These are phyloP conservation scores for Catostomus latipinnis DNA, from an alignment of 2,797 vertebrate genomes.

Conservation along the genomic window DNA sequence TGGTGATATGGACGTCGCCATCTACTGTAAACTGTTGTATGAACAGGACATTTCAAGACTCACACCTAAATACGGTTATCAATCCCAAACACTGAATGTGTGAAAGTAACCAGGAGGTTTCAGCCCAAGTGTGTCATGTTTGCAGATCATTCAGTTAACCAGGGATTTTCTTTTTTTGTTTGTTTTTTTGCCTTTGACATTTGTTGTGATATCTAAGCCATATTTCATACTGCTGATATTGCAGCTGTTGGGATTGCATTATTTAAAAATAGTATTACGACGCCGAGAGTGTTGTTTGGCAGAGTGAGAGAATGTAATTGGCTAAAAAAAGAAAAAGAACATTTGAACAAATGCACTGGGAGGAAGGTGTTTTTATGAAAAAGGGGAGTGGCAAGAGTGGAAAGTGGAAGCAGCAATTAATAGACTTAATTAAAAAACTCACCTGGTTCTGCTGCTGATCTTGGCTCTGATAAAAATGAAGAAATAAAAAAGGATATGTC, in stretches of 20 bases:
- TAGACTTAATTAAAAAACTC: constrained; percentile 52
- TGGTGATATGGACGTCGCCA: too few species aligned
- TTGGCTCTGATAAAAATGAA: constrained; percentile 82
- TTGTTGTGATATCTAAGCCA: constrained; percentile 3
- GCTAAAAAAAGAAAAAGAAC: too few species aligned
- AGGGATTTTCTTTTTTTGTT: background rate
- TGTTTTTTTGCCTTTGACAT: constrained; percentile 9
- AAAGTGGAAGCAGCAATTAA: constrained; percentile 13
- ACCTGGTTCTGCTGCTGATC: constrained; percentile 94
- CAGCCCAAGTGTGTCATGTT: background rate
- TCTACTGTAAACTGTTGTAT: too few species aligned
- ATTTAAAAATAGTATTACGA: background rate
- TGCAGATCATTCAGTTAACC: background rate
- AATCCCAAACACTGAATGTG: too few species aligned
- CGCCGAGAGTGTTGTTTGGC: background rate
- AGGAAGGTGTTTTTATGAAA: constrained; percentile 23
- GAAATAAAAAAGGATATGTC: background rate
- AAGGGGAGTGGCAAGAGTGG: constrained; percentile 25
- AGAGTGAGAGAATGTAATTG: too few species aligned
- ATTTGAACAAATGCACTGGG: background rate
- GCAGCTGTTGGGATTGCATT: background rate
- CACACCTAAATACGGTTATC: too few species aligned
- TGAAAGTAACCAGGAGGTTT: background rate
- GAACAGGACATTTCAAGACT: too few species aligned
- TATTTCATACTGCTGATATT: constrained; percentile 13